Evolutionary conservation across 2,888 invertebrate species (phyloP), one percentile per base, ranked within the genome.

Genomic region (Balanococcus diminutus): DNA sequence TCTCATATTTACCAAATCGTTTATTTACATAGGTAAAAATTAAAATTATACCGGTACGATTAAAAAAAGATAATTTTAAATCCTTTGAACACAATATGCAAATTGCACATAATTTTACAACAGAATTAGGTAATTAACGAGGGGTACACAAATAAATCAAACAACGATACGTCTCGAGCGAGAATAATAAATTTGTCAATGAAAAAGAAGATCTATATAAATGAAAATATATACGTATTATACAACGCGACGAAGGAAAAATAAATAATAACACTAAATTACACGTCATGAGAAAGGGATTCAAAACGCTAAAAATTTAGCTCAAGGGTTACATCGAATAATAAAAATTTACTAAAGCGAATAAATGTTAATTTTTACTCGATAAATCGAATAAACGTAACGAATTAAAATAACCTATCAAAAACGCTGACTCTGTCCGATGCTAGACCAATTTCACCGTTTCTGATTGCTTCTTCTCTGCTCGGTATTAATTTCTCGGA

Each of bases 401-500:
- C n/a, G 19, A 51, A 32, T 67, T 72, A 84, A 46, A 42, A 75
- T 86, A 86, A 72, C n/a, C 86, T 51, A 39, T 51, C 86, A 61
- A 86, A 86, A 19, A 86, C 86, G 67, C 86, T 86, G 22, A 61
- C 32, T 42, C 86, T 81, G 61, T 72, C 82, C 3, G 32, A 16
- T 8, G 81, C 36, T 14, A 39, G 25, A 16, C 42, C 25, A 25
- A 86, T 28, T 67, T 86, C 86, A 11, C 86, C 86, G 16, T 82
- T 72, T 39, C 31, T 81, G 36, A 86, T 86, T 0, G 86, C 86
- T 82, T 86, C 86, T 67, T 86, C 86, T 67, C 82, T 81, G n/a
- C 28, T 82, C 67, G 86, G 86, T 25, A 86, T 86, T 61, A 86
- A 51, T 67, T 86, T 86, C 25, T 86, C 61, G 22, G 86, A 81